phyloP scores from a whole-genome alignment of 2,113 vertebrate species.

The Sigmodon hispidus region DNA sequence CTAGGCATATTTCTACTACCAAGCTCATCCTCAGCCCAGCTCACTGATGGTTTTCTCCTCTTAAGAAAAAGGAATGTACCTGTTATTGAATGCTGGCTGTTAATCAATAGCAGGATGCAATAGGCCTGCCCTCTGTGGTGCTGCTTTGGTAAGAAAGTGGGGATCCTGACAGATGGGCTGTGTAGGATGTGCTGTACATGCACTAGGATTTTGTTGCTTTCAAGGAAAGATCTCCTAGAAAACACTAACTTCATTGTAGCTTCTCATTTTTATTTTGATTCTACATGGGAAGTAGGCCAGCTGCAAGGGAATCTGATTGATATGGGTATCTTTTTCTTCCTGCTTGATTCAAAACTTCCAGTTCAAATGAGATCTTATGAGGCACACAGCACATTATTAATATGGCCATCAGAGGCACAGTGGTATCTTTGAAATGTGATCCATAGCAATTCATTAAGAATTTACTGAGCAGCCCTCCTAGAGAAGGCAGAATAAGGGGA shows the following conservation, averaged over 20 bases:
- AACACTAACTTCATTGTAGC: background rate
- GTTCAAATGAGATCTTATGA: conserved; percentile 52
- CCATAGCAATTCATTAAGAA: conserved; percentile 64
- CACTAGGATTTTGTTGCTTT: background rate
- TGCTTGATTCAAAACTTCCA: conserved; percentile 52
- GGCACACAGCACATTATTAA: conserved; percentile 54
- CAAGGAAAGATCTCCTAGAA: background rate
- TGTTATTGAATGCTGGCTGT: background rate
- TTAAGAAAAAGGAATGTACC: background rate
- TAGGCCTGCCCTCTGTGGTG: fast-evolving
- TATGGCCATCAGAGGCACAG: conserved; percentile 11
- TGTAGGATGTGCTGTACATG: background rate
- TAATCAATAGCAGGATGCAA: background rate
- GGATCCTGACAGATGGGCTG: fast-evolving
- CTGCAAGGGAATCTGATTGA: background rate
- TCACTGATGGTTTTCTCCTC: background rate
- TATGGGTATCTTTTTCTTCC: conserved; percentile 10
- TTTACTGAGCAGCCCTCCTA: background rate
- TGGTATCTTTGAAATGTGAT: conserved; percentile 49
- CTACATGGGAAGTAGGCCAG: background rate
- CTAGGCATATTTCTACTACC: background rate
- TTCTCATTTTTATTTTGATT: background rate
- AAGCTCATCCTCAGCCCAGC: background rate
- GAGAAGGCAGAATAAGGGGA: background rate
- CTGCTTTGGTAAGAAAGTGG: background rate